A percentile compares a stretch with the other conserved stretches of the same genome.
These are phyloP conservation scores for Notothenia coriiceps DNA, from an alignment of 2,113 vertebrate genomes.

Conservation along the genomic window DNA sequence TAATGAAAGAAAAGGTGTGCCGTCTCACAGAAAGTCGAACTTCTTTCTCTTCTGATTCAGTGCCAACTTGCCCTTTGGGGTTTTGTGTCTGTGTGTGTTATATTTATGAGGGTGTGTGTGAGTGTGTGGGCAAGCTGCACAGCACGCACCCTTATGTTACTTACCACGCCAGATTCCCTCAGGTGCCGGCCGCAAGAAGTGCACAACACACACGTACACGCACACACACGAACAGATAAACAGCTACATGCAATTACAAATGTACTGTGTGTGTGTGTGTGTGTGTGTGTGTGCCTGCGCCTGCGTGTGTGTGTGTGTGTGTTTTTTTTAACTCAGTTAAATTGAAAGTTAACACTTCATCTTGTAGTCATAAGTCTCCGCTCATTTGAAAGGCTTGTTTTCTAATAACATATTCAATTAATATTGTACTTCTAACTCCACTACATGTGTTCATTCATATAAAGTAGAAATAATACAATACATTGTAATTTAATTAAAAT, in stretches of 20 bases:
- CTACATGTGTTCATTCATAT: not conserved
- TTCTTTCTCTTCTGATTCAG: constrained; percentile 26
- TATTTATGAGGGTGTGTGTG: constrained; percentile 38
- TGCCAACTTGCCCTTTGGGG: constrained; percentile 36
- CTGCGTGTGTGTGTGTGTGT: not conserved
- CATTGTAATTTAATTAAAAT: no score
- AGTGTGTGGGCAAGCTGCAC: constrained; percentile 52
- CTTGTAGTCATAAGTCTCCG: not conserved
- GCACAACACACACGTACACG: not conserved
- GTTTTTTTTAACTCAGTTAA: not conserved
- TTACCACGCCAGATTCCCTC: constrained; percentile 68
- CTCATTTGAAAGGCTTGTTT: not conserved
- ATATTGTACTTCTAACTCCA: not conserved
- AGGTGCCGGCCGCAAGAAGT: constrained; percentile 40
- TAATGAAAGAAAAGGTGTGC: constrained; percentile 26
- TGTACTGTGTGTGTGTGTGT: not conserved
- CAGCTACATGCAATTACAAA: constrained; percentile 8
- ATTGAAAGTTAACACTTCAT: constrained; percentile 24
- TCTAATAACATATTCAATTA: not conserved
- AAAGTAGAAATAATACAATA: no score
- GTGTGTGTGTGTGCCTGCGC: no score
- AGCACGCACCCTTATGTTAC: constrained; percentile 61
- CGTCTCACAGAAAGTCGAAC: not conserved
- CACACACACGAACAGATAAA: constrained; percentile 22
- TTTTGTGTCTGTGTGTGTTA: constrained; percentile 18